Evolutionary conservation across 2,113 vertebrate species (phyloP), one percentile per base, ranked within the genome.

Genomic region (Ageneiosus marmoratus): DNA sequence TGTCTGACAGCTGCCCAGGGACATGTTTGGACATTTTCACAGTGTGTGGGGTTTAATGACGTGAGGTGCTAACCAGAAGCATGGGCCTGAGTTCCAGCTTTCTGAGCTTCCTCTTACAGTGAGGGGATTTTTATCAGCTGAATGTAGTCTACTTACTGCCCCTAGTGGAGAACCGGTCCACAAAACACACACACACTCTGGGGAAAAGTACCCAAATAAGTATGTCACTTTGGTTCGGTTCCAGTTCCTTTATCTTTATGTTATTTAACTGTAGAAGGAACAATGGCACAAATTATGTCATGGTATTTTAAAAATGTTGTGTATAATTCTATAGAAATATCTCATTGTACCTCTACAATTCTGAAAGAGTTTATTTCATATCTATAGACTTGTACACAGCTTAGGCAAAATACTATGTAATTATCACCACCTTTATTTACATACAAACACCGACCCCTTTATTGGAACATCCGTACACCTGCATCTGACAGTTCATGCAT

Each of bases 141-240:
- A 69, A 44, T 55, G 20, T 10, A 32, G 72, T 80, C 82, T 72
- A 27, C 62, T 32, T 87, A 79, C 87, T 91, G 89, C 89, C 88
- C 81, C 89, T 88, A 87, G 89, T 89, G 90, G 88, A 84, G 27
- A 53, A 67, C 37, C 72, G 29, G 15, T 63, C 3, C 16, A 77
- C 27, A 65, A 24, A 51, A 29, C 63, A 55, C 15, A 34, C 22
- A 75, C 41, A 37, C 46, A 16, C 8, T 3, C 11, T 13, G 12
- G 12, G 48, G 10, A 50, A 50, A 15, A 1, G 48, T 50, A 3
- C 5, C 34, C 4, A 70, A 70, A 70, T 44, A 37, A 51, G 58
- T 32, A 4, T 18, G 16, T 56, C 7, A 12, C 51, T 77, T 53
- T 22, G 18, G 15, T 62, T 37, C 37, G 27, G 50, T 3, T 65